Evolutionary conservation across 2,113 vertebrate species (phyloP), one percentile per base, ranked within the genome.

Genomic region (Callithrix jacchus): DNA sequence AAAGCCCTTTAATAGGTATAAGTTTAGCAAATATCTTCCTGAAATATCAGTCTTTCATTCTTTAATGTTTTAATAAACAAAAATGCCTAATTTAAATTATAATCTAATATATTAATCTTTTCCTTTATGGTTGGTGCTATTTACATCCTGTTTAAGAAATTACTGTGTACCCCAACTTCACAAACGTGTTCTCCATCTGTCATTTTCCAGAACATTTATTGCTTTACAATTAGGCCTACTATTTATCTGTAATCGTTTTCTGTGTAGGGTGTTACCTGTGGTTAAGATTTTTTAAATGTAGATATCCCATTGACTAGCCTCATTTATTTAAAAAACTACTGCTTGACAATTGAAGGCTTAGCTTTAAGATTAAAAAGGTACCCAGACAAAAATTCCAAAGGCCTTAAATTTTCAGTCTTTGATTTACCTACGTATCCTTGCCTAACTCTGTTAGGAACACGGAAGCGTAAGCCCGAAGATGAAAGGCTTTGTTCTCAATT

Each of bases 91-190:
- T 35, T 81, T 64, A 13, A 73, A 70, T 5, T 45, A 42, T 11
- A 47, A 25, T 58, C 52, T 9, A 49, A 17, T 25, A 61, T 32
- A 37, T n/a, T 16, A 20, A 54, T 66, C n/a, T 83, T 54, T 66
- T 83, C 11, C 61, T 95, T 79, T 32, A 17, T 52, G 23, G 14
- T 17, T 35, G n/a, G 16, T 47, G 23, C 25, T 73, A 27, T 35
- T 71, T 49, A 70, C 8, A 10, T 30, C 71, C n/a, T 47, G 21
- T 66, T 89, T 80, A 87, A 82, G 14, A 74, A 54, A 58, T 47
- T 56, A 66, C 64, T 85, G 68, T 90, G 71, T 40, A 91, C 8
- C 9, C 5, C 42, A 71, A 52, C 30, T 88, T 83, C 70, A 88
- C 42, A 70, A 81, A 74, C 61, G 66, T 5, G 68, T 42, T 45